Evolutionary conservation across 2,113 vertebrate species (phyloP).

Genomic region (Xenus cinereus): DNA sequence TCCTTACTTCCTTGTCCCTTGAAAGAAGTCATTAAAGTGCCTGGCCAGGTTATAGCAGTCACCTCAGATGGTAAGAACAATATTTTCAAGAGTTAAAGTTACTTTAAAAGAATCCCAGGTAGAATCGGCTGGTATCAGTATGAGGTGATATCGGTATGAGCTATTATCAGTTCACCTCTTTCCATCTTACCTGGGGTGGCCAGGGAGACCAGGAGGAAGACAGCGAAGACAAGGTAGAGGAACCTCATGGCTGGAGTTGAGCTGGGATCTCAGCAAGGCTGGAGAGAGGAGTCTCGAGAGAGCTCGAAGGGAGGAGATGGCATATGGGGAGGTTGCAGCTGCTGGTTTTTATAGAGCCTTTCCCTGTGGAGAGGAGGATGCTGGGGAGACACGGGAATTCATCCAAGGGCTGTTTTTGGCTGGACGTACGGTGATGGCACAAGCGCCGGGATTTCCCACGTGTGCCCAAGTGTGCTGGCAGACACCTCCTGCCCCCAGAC

Average conservation of each 20-base stretch:
- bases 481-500: not conserved
- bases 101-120: not conserved
- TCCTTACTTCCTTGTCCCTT: not conserved
- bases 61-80: not conserved
- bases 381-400: not conserved
- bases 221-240: not conserved
- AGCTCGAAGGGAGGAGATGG: not conserved
- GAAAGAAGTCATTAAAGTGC: not conserved
- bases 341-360: constrained; percentile 36
- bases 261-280: not conserved
- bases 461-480: not conserved
- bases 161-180: not conserved
- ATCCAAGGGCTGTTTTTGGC: not conserved
- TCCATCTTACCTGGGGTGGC: constrained; percentile 47
- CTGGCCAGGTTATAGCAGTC: not conserved
- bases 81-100: not conserved
- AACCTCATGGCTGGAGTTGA: constrained; percentile 46
- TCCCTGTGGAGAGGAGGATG: not conserved
- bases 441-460: not conserved
- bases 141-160: accelerated
- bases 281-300: not conserved
- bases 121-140: accelerated
- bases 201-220: constrained; percentile 43
- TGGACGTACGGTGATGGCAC: not conserved
- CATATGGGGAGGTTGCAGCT: not conserved